phyloP scores from a whole-genome alignment of 2,888 invertebrate species.

The Drosophila ezoana region DNA sequence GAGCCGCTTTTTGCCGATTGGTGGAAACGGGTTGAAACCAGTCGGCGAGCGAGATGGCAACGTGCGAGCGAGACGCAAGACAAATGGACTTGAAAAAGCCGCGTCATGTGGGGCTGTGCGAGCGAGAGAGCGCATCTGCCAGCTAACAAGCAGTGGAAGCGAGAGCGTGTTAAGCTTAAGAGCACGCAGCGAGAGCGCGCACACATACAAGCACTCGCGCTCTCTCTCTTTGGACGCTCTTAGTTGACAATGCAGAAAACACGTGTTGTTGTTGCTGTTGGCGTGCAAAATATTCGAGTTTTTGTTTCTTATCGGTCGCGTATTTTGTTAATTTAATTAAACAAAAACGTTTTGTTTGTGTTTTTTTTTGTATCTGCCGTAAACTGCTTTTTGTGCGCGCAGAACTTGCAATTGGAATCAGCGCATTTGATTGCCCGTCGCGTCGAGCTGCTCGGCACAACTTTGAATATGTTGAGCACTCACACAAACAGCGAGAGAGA shows the following conservation, averaged over 20 bases:
- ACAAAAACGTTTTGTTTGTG: slow-evolving; percentile 78
- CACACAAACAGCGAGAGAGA: slow-evolving; percentile 13
- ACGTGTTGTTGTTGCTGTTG: slow-evolving; percentile 60
- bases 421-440: slow-evolving; percentile 55
- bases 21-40: slow-evolving; percentile 62
- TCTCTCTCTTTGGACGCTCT: slow-evolving; percentile 43
- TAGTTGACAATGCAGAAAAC: slow-evolving; percentile 45
- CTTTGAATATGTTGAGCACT: slow-evolving; percentile 72
- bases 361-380: slow-evolving; percentile 49
- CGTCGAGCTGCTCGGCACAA: slow-evolving; percentile 44
- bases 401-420: slow-evolving; percentile 71
- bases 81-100: slow-evolving; percentile 31
- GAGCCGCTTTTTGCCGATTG: slow-evolving; percentile 76
- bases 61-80: slow-evolving; percentile 50
- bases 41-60: slow-evolving; percentile 67
- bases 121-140: slow-evolving; percentile 34
- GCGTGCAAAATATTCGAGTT: slow-evolving; percentile 53
- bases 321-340: slow-evolving; percentile 79
- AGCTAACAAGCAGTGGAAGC: slow-evolving; percentile 31
- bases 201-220: slow-evolving; percentile 31
- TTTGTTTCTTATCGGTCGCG: slow-evolving; percentile 58
- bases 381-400: slow-evolving; percentile 43
- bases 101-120: slow-evolving; percentile 43
- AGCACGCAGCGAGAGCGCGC: slow-evolving; percentile 24
- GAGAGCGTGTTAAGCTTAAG: slow-evolving; percentile 51